A percentile compares a stretch with the other conserved stretches of the same genome.
phyloP scores from a whole-genome alignment of 2,888 invertebrate genomes.

The Tholera decimalis region DNA sequence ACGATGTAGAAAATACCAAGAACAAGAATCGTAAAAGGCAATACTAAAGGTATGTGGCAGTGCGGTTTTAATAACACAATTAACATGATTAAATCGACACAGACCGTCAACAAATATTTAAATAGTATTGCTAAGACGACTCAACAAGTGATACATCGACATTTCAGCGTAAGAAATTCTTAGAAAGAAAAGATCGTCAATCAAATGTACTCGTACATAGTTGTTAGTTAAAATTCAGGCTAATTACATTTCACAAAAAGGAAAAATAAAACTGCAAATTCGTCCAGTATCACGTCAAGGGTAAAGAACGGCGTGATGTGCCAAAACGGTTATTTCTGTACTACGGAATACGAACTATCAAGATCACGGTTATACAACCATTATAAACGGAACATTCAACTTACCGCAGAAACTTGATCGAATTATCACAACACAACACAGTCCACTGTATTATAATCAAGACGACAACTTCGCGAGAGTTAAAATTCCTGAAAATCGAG shows the following conservation, averaged over 20 bases:
- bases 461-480: conserved; percentile 66
- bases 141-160: conserved; percentile 25
- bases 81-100: conserved; percentile 28
- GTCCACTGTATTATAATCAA: conserved; percentile 62
- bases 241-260: conserved; percentile 39
- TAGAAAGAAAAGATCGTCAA: conserved; percentile 5
- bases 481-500: conserved; percentile 43
- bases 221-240: conserved; percentile 1
- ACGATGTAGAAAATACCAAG: conserved; percentile 29
- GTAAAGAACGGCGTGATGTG: conserved; percentile 75
- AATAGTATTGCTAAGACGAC: conserved; percentile 27
- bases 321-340: conserved; percentile 87
- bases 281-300: conserved; percentile 76
- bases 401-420: conserved; percentile 78
- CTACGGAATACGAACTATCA: conserved; percentile 65
- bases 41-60: conserved; percentile 16
- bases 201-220: neutral
- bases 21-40: conserved; percentile 16
- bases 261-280: conserved; percentile 51
- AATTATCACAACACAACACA: conserved; percentile 83
- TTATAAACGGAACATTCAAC: conserved; percentile 62
- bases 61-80: conserved; percentile 45
- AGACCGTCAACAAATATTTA: conserved; percentile 43
- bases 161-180: conserved; percentile 19
- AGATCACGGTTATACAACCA: conserved; percentile 76